Evolutionary conservation across 1,140 invertebrate species (phyloP).

Genomic region (Littorina saxatilis): DNA sequence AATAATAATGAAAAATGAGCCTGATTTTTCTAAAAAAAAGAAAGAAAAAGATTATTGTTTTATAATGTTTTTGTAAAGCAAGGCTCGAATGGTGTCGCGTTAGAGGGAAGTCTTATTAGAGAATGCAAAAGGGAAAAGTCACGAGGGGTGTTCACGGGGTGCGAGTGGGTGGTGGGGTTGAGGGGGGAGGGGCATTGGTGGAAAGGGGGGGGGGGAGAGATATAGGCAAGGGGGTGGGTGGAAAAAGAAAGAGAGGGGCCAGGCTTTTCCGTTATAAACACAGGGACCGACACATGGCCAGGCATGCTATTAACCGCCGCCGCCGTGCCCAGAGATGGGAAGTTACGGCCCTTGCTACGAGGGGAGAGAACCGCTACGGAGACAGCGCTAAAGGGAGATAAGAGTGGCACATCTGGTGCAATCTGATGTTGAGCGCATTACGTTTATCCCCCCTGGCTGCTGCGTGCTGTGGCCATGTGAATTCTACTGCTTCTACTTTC

Average conservation of each 20-base stretch:
- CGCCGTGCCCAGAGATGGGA: conserved; percentile 1
- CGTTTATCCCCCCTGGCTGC: neutral
- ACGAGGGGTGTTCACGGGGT: too few species aligned
- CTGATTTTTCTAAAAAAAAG: too few species aligned
- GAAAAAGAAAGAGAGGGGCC: neutral
- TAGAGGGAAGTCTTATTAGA: too few species aligned
- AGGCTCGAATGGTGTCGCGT: too few species aligned
- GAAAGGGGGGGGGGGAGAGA: neutral
- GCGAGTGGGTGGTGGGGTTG: neutral
- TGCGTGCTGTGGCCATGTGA: neutral
- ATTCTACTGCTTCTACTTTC: neutral
- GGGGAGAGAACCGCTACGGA: neutral
- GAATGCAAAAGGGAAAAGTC: too few species aligned
- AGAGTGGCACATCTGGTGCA: conserved; percentile 34
- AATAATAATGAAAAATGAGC: too few species aligned
- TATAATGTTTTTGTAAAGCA: too few species aligned
- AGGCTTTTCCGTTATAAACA: conserved; percentile 24
- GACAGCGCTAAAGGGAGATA: neutral
- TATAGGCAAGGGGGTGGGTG: neutral
- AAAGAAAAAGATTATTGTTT: too few species aligned
- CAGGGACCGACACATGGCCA: conserved; percentile 29
- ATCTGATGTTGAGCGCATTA: conserved; percentile 33
- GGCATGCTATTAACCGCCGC: conserved; percentile 19
- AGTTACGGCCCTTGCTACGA: conserved; percentile 5
- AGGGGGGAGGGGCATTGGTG: neutral